phyloP scores from a whole-genome alignment of 2,113 vertebrate species.

The Sinocyclocheilus rhinocerous region DNA sequence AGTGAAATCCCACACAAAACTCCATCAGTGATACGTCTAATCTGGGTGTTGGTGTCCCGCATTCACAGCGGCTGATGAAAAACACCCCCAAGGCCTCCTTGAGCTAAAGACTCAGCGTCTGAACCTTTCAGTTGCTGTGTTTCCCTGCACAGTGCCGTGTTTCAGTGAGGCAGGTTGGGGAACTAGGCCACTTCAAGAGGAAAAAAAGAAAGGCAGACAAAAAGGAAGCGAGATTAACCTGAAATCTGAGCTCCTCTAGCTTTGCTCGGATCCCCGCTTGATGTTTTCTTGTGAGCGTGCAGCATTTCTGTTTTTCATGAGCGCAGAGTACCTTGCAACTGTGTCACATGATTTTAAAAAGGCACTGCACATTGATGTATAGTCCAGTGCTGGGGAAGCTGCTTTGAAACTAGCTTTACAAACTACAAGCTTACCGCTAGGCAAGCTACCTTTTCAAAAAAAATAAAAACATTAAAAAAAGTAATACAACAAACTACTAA shows the following conservation, averaged over 20 bases:
- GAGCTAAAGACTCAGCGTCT: constrained; percentile 67
- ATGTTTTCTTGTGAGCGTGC: constrained; percentile 15
- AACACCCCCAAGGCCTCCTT: constrained; percentile 43
- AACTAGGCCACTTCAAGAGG: constrained; percentile 51
- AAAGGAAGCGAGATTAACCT: constrained; percentile 25
- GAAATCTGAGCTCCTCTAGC: neutral
- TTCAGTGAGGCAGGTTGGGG: constrained; percentile 70
- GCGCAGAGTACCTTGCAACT: neutral
- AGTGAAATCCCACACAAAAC: constrained; percentile 71
- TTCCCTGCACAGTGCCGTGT: constrained; percentile 77
- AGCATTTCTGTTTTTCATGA: neutral
- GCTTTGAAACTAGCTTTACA: neutral
- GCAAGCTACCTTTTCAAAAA: no score
- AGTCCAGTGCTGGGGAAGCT: neutral
- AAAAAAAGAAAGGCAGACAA: neutral
- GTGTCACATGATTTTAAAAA: neutral
- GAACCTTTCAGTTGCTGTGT: constrained; percentile 44
- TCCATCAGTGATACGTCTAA: constrained; percentile 25
- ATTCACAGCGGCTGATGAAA: constrained; percentile 46
- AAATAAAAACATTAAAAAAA: no score
- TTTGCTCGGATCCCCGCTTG: neutral
- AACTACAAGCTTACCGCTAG: neutral
- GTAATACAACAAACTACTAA: neutral
- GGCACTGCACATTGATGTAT: neutral
- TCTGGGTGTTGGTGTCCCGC: neutral